Evolutionary conservation across 2,113 vertebrate species (phyloP), one percentile per base, ranked within the genome.

Genomic region (Thunnus maccoyii): DNA sequence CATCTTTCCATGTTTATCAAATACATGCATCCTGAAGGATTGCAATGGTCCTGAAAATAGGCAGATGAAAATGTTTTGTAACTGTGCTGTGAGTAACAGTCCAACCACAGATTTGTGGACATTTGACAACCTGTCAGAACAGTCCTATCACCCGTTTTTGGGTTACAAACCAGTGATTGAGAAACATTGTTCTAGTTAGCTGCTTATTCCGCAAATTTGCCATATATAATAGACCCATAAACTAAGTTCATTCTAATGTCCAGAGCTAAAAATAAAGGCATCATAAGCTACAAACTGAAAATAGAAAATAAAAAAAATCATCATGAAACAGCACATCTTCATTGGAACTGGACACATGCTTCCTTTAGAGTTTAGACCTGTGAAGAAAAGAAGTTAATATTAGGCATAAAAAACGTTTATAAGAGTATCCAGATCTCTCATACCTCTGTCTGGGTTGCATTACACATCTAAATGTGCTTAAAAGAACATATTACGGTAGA

Each of bases 321-420:
- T 32, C 50, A 80, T 25, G 2, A 91, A 68, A 78, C 27, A 64
- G 51, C 71, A 81, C 46, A 86, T 88, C 55, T 78, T 89, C 52
- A 75, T 57, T 51, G 82, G 87, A 84, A 73, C 62, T 65, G 72
- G 76, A 62, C 51, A 74, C 72, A 79, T 57, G 71, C 56, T 84
- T 65, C 93, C 92, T 18, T 86, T 87, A 30, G 94, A 94, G 85
- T 94, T 94, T 51, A 95, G 91, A 91, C 93, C 94, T 95, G 60
- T 4, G 58, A 89, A 82, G 78, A 52, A 54, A 52, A 83, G 36
- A 44, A 44, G 4, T 41, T 56, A 15, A 44, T 58, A 15, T 64
- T 60, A 48, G 30, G 16, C 25, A 5, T 30, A 4, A 18, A 3
- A 9, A 41, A 41, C 7, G 10, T 41, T 41, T 41, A 41, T 41